Evolutionary conservation across 1,140 invertebrate genomes (phyloP), one percentile per base, ranked within the genome.

Genomic region (Drosophila simulans): DNA sequence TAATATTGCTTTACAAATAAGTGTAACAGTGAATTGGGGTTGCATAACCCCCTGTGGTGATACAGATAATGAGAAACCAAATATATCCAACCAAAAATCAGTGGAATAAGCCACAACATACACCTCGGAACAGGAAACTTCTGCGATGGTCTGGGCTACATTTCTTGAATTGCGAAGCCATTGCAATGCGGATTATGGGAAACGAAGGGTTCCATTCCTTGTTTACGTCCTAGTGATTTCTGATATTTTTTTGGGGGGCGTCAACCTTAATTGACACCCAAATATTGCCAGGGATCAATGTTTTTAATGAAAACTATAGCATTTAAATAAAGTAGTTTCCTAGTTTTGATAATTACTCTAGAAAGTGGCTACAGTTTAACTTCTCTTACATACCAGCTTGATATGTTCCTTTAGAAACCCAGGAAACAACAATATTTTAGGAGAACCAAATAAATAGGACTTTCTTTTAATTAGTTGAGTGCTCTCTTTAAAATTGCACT

Each of bases 1-100:
- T 40, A 57, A 71, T 57, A 57, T 27, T 56, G 37, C 31, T 49
- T 40, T 10, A 22, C 42, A 25, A 49, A 70, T 27, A 27, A 49
- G 43, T 71, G 68, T 40, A 57, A 70, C 25, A 31, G 52, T 71
- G 64, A 46, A 27, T 70, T 27, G 27, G 17, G 25, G 37, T 71
- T 71, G 65, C 64, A 71, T 70, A 71, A 70, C 40, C 37, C 45
- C 20, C 31, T 43, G 60, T 66, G 46, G 37, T 15, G 10, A 35
- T 25, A 12, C 37, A 3, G 22, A 51, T 43, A 25, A 34, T n/a
- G 10, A 34, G 31, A 43, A 20, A 42, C 58, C 27, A 35, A 60
- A 34, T 25, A 34, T 17, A 25, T 27, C n/a, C 17, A 17, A 43
- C 31, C 17, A 40, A 65, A 68, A 25, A 20, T 31, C 46, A 53